Percentiles rank a stretch among this genome's conserved stretches.
phyloP scores from a whole-genome alignment of 2,797 vertebrate genomes.

The Percopsis omiscomaycus region DNA sequence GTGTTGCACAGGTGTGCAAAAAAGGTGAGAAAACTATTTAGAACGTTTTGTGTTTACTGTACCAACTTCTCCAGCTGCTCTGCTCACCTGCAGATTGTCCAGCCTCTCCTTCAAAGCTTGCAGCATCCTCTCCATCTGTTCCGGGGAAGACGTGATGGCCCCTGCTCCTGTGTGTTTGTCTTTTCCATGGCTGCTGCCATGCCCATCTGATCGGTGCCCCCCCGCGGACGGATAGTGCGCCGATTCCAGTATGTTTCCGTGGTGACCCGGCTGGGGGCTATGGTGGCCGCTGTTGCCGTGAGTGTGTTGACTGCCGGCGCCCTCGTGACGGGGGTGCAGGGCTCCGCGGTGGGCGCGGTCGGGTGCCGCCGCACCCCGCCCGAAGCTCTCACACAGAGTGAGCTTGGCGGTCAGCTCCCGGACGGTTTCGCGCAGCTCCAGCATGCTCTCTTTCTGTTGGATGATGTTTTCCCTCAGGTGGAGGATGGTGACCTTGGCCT shows the following conservation, averaged over 20 bases:
- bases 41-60: background rate
- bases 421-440: conserved; percentile 73
- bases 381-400: conserved; percentile 66
- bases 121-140: conserved; percentile 78
- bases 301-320: conserved; percentile 34
- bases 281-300: conserved; percentile 50
- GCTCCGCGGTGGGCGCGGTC: conserved; percentile 53
- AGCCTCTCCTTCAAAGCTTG: conserved; percentile 68
- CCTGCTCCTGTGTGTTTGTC: conserved; percentile 62
- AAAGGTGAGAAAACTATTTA: background rate
- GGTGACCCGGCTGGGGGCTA: conserved; percentile 44
- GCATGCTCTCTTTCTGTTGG: conserved; percentile 73
- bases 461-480: conserved; percentile 74
- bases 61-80: conserved; percentile 14
- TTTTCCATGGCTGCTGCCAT: conserved; percentile 62
- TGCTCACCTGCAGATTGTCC: conserved; percentile 72
- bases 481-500: conserved; percentile 70
- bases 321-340: conserved; percentile 26
- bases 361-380: conserved; percentile 38
- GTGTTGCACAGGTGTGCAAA: background rate
- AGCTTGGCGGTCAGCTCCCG: conserved; percentile 74
- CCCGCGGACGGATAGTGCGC: conserved; percentile 51
- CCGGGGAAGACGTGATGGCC: conserved; percentile 66
- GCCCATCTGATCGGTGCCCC: conserved; percentile 51
- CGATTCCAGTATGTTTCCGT: conserved; percentile 64